Evolutionary conservation across 2,113 vertebrate species (phyloP).

Genomic region (Notarius lentiginosus): DNA sequence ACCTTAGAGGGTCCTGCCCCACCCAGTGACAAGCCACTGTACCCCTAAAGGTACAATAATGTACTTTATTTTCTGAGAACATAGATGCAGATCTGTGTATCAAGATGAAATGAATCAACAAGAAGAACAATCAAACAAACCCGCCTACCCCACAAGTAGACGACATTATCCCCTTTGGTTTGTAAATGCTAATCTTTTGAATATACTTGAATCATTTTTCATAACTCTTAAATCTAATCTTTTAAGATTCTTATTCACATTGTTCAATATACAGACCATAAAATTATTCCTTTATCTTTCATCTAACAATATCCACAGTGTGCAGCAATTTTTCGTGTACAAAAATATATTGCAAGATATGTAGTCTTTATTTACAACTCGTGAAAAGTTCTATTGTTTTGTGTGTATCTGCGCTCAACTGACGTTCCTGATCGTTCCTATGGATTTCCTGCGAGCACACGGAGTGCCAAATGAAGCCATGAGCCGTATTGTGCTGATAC

Average conservation of each 20-base stretch:
- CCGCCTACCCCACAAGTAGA: slow-evolving; percentile 55
- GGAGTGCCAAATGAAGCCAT: slow-evolving; percentile 24
- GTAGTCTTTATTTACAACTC: slow-evolving; percentile 68
- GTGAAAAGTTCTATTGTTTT: slow-evolving; percentile 48
- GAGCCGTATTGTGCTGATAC: slow-evolving; percentile 41
- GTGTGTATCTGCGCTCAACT: slow-evolving; percentile 45
- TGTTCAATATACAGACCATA: slow-evolving; percentile 61
- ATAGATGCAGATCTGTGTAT: slow-evolving; percentile 68
- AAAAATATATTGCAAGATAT: slow-evolving; percentile 64
- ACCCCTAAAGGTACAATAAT: too few species aligned
- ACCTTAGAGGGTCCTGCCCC: too few species aligned
- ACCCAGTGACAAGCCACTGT: too few species aligned
- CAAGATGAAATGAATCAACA: slow-evolving; percentile 64
- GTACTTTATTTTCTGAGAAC: background rate
- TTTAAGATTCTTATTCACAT: slow-evolving; percentile 66
- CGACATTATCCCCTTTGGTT: slow-evolving; percentile 58
- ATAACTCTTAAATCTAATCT: slow-evolving; percentile 59
- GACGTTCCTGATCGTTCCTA: slow-evolving; percentile 32
- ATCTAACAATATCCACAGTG: slow-evolving; percentile 62
- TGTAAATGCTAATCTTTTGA: slow-evolving; percentile 49
- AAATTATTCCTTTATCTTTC: slow-evolving; percentile 58
- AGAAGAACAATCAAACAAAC: slow-evolving; percentile 65
- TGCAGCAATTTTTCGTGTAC: slow-evolving; percentile 62
- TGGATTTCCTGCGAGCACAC: slow-evolving; percentile 41
- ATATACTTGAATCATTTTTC: slow-evolving; percentile 54